Evolutionary conservation across 2,797 vertebrate species (phyloP), one percentile per base, ranked within the genome.

Genomic region (Coendou prehensilis): DNA sequence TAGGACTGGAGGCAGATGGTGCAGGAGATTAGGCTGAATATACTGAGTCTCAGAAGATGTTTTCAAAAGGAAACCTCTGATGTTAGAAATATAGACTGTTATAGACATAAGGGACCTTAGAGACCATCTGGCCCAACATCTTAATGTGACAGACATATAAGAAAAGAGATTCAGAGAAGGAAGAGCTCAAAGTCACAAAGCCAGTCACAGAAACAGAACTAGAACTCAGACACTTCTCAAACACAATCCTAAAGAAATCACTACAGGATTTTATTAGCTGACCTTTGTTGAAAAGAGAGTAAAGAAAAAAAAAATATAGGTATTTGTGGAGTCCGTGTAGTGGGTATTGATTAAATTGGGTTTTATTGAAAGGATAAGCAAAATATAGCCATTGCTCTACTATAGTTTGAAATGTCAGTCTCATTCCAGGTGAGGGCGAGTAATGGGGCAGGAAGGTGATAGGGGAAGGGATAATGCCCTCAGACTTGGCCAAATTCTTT

Each of bases 101-200:
- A 59, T 13, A 88, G 57, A 76, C 69, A 78, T 45, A 83, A 64
- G 33, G n/a, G 13, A 84, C 1, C 28, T 78, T 84, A 75, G 17
- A 84, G 30, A 47, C 89, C 59, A 93, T 83, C 37, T 93, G 67
- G 20, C 54, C 8, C 37, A 71, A 54, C 10, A 57, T 52, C 28
- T 67, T 76, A 84, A 82, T 91, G 45, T 78, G 63, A 64, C 26
- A 80, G 69, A 59, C 33, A 75, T 33, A 37, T 20, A 59, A 95
- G 73, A 93, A 86, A 83, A 94, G 69, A 69, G 67, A 94, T 91
- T 89, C 80, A 84, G 67, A 82, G 73, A 86, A 7, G 37, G 89
- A 47, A 89, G 30, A 87, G 18, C 2, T 88, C 76, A 37, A 93
- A 52, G 41, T 91, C 69, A 87, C 50, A 88, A 28, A 86, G 20